A percentile compares a stretch with the other conserved stretches of the same genome.
phyloP scores from a whole-genome alignment of 2,888 invertebrate genomes.

The Allolobophora icterica region DNA sequence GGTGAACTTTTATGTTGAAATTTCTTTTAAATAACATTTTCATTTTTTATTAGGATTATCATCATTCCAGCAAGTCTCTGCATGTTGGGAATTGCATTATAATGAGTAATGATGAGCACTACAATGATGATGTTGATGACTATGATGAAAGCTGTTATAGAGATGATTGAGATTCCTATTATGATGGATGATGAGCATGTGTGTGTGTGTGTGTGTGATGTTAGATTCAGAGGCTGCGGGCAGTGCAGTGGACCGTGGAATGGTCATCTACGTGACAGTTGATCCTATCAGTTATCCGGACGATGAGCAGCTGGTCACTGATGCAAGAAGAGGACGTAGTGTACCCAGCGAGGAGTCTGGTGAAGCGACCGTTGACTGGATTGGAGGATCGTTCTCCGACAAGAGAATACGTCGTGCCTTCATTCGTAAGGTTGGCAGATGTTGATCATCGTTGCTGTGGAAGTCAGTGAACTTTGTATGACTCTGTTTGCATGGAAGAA shows the following conservation, averaged over 20 bases:
- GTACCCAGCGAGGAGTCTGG: not conserved
- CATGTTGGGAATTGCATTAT: not conserved
- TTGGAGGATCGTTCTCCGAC: not conserved
- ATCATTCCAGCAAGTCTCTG: not conserved
- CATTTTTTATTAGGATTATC: not conserved
- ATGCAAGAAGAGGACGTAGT: not conserved
- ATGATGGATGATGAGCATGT: not conserved
- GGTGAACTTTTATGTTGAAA: not conserved
- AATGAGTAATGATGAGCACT: not conserved
- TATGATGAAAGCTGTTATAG: too few relatives aligned
- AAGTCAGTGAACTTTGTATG: not conserved
- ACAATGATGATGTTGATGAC: not conserved
- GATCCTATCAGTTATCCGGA: not conserved
- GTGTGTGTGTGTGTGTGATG: not conserved
- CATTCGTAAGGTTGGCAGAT: not conserved
- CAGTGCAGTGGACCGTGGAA: not conserved
- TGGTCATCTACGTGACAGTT: not conserved
- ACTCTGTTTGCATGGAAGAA: not conserved
- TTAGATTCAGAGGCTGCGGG: not conserved
- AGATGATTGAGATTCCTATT: too few relatives aligned
- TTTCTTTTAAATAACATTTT: not conserved
- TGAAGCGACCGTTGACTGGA: not conserved
- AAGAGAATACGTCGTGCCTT: constrained; percentile 11
- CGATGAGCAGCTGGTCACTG: not conserved
- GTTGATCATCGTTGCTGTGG: not conserved